Percentiles rank a stretch among this genome's conserved stretches.
Evolutionary conservation across 2,113 vertebrate species (phyloP).

Genomic region (Procavia capensis): DNA sequence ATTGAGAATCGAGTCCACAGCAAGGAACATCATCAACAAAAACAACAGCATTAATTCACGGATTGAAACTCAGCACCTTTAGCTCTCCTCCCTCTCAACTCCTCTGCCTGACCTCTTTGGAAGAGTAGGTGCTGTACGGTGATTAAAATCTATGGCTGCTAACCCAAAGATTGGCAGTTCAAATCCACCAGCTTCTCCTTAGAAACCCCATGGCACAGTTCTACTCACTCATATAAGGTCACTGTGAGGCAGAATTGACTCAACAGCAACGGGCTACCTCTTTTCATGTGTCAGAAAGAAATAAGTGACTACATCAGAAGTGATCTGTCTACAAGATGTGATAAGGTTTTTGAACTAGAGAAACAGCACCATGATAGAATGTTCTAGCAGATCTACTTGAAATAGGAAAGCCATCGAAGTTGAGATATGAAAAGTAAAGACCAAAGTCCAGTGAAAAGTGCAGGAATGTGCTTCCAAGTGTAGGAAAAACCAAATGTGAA

Average conservation of each 20-base stretch:
- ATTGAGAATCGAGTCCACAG: not conserved
- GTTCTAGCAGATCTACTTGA: not conserved
- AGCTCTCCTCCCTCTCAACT: too few relatives aligned
- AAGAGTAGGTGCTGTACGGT: too few relatives aligned
- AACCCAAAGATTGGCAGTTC: too few relatives aligned
- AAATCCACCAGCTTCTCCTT: too few relatives aligned
- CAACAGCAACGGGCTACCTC: not conserved
- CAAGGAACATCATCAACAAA: not conserved
- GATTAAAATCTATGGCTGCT: too few relatives aligned
- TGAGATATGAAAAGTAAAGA: too few relatives aligned
- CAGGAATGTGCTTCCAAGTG: not conserved
- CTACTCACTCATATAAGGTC: too few relatives aligned
- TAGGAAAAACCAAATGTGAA: not conserved
- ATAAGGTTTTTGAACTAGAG: not conserved
- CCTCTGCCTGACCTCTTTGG: not conserved
- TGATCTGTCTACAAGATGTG: not conserved
- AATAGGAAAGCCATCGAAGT: not conserved
- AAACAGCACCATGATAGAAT: accelerated
- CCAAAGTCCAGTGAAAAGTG: accelerated
- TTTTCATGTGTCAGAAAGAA: not conserved
- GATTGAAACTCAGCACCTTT: not conserved
- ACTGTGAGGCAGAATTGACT: too few relatives aligned
- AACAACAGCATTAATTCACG: not conserved
- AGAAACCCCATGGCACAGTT: too few relatives aligned
- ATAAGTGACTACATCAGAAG: not conserved